Conservation (phyloP, 2,888 invertebrate genomes). For the Myopa testacea region DNA sequence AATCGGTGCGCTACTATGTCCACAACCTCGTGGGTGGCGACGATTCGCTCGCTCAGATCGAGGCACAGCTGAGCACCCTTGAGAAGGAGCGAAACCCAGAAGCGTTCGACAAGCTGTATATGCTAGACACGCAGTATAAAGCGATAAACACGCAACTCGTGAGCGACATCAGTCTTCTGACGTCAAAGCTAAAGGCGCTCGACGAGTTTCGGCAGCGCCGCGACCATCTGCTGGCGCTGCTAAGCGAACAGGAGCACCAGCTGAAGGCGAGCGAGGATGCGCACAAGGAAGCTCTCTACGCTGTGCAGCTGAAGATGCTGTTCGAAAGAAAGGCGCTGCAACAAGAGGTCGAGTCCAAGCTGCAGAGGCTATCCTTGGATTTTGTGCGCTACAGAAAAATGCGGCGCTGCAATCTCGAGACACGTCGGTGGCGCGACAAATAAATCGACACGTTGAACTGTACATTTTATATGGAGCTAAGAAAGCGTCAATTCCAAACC, state of each 20-base stretch:
- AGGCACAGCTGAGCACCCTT: not conserved
- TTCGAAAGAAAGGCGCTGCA: conserved; percentile 2
- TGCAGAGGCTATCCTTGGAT: conserved; percentile 14
- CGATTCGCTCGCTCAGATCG: not conserved
- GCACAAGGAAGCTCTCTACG: not conserved
- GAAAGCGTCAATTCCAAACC: too few species aligned
- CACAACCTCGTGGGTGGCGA: not conserved
- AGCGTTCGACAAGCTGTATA: not conserved
- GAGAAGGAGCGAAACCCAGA: not conserved
- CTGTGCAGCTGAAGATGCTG: conserved; percentile 20
- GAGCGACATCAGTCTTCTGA: conserved; percentile 17
- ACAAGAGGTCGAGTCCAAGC: not conserved
- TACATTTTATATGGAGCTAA: too few species aligned
- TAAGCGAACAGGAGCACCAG: not conserved
- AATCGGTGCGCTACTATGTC: not conserved
- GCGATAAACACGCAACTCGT: conserved; percentile 1
- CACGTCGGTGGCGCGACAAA: not conserved
- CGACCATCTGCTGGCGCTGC: not conserved
- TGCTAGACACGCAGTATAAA: conserved; percentile 13
- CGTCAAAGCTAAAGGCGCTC: conserved; percentile 12
- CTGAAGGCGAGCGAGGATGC: conserved; percentile 9
- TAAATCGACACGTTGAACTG: not conserved
- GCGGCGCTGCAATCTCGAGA: not conserved
- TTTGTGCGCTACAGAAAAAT: not conserved
- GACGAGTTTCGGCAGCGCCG: conserved; percentile 21